Evolutionary conservation across 2,113 vertebrate genomes (phyloP), one percentile per base, ranked within the genome.

Genomic region (Grammomys surdaster): DNA sequence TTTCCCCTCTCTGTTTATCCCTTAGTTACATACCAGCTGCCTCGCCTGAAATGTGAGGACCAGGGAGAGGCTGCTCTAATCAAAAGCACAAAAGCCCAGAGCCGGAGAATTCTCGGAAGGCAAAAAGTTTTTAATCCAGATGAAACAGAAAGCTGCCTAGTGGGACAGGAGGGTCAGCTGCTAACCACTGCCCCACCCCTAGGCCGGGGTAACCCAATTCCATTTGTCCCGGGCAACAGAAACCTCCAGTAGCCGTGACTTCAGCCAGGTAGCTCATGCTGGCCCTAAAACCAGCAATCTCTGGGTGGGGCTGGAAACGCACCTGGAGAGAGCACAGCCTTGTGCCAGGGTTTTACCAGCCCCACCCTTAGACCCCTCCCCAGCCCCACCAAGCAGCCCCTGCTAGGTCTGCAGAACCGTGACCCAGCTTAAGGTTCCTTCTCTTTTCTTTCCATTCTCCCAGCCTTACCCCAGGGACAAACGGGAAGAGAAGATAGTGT

Each of bases 41-140:
- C 93, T 92, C 84, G 54, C 92, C 54, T 96, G 96, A 97, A 97
- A 96, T 48, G 65, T 86, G 94, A 97, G 91, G 85, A 92, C 17
- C 33, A 40, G 51, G 93, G 88, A 82, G 80, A 97, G 94, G 82
- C 92, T 89, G 88, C 63, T 82, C 48, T 22, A 51, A 54, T 90
- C 91, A 92, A 77, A 96, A 89, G 72, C 84, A 60, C 9, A 20
- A 40, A 65, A 94, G n/a, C 89, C 58, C 72, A 56, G 94, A 93
- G 65, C 91, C 94, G 65, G 65, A 54, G 80, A 93, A 76, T 69
- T 93, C 96, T 86, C 73, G 80, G 78, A 70, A 96, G 40, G 94
- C 94, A 97, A 96, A 94, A 94, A 33, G 11, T 17, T 58, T 97
- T 48, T 89, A 93, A 93, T 80, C 89, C 58, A 63, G 26, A 13